Evolutionary conservation across 2,888 invertebrate genomes (phyloP).

Genomic region (Hanleya hanleyi): DNA sequence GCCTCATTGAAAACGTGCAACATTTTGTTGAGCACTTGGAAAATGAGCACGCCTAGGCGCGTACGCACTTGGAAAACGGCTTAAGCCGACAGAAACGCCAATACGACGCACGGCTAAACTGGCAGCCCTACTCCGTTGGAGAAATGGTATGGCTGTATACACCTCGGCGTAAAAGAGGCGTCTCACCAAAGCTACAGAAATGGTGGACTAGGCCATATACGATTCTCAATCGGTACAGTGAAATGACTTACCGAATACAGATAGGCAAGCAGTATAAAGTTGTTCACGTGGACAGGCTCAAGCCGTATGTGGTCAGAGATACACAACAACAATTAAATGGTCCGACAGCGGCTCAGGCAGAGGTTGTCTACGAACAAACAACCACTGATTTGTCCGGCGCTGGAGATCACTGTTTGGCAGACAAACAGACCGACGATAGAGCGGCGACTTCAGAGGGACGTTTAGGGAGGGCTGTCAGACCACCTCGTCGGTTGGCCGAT

Average conservation of each 20-base stretch:
- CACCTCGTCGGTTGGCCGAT: no score
- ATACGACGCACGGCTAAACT: neutral
- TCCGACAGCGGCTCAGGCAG: neutral
- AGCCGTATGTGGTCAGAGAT: neutral
- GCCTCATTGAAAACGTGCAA: no score
- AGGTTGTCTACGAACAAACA: neutral
- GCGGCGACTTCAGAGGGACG: no score
- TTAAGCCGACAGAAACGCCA: neutral
- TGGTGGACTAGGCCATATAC: no score
- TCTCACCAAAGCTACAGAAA: neutral
- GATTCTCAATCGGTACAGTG: neutral
- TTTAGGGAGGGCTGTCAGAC: no score
- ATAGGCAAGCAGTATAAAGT: neutral
- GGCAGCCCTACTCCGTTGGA: neutral
- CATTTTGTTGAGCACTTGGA: neutral
- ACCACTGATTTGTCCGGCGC: no score
- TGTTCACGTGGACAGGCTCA: neutral
- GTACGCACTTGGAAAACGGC: neutral
- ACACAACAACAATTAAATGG: no score
- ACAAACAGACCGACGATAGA: no score
- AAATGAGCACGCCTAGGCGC: neutral
- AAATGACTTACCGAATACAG: neutral
- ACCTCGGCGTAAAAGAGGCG: neutral
- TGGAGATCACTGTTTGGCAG: no score
- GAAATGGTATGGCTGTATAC: neutral